phyloP scores from a whole-genome alignment of 1,140 invertebrate species.

The Hylaeus volcanicus region DNA sequence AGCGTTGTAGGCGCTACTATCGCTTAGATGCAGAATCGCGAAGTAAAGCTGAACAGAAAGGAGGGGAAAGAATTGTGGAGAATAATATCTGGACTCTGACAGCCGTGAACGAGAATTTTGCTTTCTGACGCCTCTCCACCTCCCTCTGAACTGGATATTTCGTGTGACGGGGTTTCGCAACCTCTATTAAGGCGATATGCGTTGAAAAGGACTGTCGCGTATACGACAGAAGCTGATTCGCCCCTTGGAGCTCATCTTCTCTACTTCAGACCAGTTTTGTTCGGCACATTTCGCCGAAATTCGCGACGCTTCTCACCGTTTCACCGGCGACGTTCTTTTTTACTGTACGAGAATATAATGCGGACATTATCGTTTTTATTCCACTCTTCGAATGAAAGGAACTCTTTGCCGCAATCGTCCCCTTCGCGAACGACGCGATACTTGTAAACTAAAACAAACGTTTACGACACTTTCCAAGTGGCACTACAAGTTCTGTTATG shows the following conservation, averaged over 20 bases:
- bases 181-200: conserved; percentile 61
- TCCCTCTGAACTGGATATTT: conserved; percentile 23
- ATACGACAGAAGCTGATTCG: conserved; percentile 52
- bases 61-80: conserved; percentile 17
- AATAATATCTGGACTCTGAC: conserved; percentile 43
- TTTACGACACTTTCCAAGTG: no score
- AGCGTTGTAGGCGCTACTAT: background rate
- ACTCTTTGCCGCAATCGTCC: background rate
- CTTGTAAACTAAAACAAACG: background rate
- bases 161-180: conserved; percentile 34
- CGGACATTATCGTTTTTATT: background rate
- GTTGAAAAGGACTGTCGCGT: conserved; percentile 60
- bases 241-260: conserved; percentile 30
- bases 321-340: background rate
- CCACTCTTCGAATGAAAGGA: no score
- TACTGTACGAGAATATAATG: background rate
- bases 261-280: background rate
- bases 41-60: conserved; percentile 23
- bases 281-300: conserved; percentile 27
- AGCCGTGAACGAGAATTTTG: conserved; percentile 47
- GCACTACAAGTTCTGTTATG: no score
- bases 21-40: conserved; percentile 3
- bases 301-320: conserved; percentile 23
- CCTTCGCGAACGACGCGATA: background rate
- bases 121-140: conserved; percentile 31